phyloP scores from a whole-genome alignment of 2,888 invertebrate genomes.

The Furcula furcula region DNA sequence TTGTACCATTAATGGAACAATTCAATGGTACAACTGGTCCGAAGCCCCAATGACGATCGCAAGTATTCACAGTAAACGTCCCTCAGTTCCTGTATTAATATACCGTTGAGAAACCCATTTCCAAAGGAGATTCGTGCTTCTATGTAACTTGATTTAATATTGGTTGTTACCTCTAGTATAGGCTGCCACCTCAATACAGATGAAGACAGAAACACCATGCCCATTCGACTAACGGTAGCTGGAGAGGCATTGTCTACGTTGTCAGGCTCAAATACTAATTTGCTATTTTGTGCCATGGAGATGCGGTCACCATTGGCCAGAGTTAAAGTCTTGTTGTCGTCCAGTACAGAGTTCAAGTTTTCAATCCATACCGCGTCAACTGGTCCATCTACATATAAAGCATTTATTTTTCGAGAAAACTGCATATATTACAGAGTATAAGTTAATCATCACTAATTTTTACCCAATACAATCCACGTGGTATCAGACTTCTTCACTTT shows the following conservation, averaged over 20 bases:
- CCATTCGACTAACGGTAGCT: conserved; percentile 94
- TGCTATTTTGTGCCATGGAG: conserved; percentile 93
- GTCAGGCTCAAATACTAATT: conserved; percentile 94
- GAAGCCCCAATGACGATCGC: no score
- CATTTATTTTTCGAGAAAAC: no score
- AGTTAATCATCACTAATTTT: no score
- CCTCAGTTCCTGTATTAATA: no score
- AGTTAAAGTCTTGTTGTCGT: conserved; percentile 95
- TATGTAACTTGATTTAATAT: no score
- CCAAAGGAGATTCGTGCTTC: no score
- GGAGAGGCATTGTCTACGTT: conserved; percentile 96
- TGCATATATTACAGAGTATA: no score
- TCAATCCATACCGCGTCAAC: conserved; percentile 98
- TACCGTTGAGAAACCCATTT: no score
- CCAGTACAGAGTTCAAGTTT: conserved; percentile 94
- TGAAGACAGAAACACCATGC: conserved; percentile 95
- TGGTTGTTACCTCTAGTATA: conserved; percentile 86
- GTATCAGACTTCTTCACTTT: conserved; percentile 88
- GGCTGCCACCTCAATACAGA: conserved; percentile 92
- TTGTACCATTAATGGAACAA: no score
- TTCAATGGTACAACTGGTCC: no score
- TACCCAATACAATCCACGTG: conserved; percentile 84
- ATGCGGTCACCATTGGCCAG: conserved; percentile 95
- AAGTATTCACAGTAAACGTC: no score
- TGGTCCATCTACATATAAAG: conserved; percentile 88